These are phyloP conservation scores for Xiphorhynchus erythropygius DNA, from an alignment of 2,797 vertebrate species.

Conservation along the genomic window DNA sequence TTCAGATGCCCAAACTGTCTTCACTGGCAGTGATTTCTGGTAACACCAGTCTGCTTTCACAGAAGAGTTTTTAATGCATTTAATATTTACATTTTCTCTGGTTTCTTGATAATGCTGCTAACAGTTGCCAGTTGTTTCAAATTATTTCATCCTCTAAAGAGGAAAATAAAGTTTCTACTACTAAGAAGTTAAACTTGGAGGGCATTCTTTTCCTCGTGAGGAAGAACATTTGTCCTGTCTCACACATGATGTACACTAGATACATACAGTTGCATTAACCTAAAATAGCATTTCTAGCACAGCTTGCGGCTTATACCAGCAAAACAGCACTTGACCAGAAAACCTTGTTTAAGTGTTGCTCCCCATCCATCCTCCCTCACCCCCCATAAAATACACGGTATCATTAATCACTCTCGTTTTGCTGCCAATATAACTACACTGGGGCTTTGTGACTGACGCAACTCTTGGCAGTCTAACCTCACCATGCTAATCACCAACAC, in stretches of 20 bases:
- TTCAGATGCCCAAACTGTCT: not conserved
- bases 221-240: not conserved
- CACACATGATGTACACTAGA: not conserved
- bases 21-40: not conserved
- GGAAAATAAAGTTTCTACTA: not conserved
- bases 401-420: conserved; percentile 17
- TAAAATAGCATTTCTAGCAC: not conserved
- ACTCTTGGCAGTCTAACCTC: conserved; percentile 24
- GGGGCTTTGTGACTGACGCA: conserved; percentile 21
- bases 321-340: conserved; percentile 14
- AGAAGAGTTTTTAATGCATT: not conserved
- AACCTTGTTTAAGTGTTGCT: conserved; percentile 9
- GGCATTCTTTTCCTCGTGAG: not conserved
- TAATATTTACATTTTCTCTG: not conserved
- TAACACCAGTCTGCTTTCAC: not conserved
- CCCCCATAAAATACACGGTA: conserved; percentile 1
- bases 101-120: not conserved
- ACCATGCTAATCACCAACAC: conserved; percentile 17
- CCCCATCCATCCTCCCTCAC: not conserved
- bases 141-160: not conserved
- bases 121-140: not conserved
- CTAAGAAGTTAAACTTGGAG: not conserved
- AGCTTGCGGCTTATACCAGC: not conserved
- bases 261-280: not conserved
- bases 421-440: conserved; percentile 28